These are phyloP conservation scores for Pycnonotus jocosus DNA, from an alignment of 2,113 vertebrate species.

Conservation along the genomic window DNA sequence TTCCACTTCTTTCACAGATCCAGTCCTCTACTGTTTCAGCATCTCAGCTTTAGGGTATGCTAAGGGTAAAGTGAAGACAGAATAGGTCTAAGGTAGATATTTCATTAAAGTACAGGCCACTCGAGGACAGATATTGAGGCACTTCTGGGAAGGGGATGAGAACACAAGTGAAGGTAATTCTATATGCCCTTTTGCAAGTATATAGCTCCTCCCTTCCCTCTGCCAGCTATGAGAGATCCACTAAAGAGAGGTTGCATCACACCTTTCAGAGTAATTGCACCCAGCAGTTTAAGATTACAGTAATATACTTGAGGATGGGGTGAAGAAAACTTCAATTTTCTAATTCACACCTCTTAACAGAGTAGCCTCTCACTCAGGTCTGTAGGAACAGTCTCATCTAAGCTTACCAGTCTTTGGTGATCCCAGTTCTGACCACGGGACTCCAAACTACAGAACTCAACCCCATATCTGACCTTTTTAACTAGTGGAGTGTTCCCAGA, in stretches of 20 bases:
- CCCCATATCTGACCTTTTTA: background rate
- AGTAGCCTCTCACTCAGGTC: background rate
- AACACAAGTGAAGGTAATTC: background rate
- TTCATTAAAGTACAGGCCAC: constrained; percentile 44
- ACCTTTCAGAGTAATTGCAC: rapidly evolving
- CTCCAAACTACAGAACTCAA: background rate
- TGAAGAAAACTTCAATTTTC: background rate
- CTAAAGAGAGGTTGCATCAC: background rate
- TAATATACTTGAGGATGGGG: background rate
- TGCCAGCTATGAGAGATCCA: background rate
- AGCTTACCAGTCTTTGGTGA: background rate
- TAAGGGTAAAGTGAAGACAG: background rate
- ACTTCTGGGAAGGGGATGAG: constrained; percentile 50
- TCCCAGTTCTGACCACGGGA: background rate
- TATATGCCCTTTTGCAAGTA: background rate
- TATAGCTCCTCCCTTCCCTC: background rate
- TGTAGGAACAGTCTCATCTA: background rate
- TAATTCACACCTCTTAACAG: background rate
- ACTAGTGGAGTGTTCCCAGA: background rate
- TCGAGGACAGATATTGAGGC: constrained; percentile 44
- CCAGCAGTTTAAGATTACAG: background rate
- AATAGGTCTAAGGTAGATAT: constrained; percentile 9
- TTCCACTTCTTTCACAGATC: background rate
- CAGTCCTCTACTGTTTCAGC: background rate
- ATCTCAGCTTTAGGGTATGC: background rate